Percentiles rank a stretch among this genome's conserved stretches.
Evolutionary conservation across 2,888 invertebrate species (phyloP).

Genomic region (Plebejus melissa): DNA sequence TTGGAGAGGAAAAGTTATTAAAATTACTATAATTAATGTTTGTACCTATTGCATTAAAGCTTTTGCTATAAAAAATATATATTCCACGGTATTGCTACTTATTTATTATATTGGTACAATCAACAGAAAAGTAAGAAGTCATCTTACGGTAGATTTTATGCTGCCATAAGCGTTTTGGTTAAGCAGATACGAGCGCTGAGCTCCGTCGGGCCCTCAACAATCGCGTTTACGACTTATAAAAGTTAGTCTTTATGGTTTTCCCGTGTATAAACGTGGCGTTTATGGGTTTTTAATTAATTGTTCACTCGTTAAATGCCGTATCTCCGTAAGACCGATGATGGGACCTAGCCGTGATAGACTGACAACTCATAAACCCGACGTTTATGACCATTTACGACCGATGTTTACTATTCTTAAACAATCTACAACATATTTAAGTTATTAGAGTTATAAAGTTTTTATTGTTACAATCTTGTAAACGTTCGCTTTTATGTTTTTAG

Average conservation of each 20-base stretch:
- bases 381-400: constrained; percentile 5
- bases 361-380: constrained; percentile 59
- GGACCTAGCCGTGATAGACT: constrained; percentile 59
- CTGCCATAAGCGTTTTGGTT: constrained; percentile 47
- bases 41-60: too few species aligned
- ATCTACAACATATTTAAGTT: constrained; percentile 8
- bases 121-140: constrained; percentile 25
- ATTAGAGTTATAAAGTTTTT: constrained; percentile 6
- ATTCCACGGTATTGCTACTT: neutral
- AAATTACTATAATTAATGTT: too few species aligned
- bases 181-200: constrained; percentile 38
- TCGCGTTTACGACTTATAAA: constrained; percentile 79
- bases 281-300: constrained; percentile 79
- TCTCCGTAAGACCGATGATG: constrained; percentile 60
- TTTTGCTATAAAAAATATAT: neutral
- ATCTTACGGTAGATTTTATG: constrained; percentile 39
- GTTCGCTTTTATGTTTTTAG: constrained; percentile 20
- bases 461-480: neutral
- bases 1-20: too few species aligned
- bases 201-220: constrained; percentile 69
- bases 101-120: neutral
- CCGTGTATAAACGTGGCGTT: constrained; percentile 76
- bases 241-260: constrained; percentile 78
- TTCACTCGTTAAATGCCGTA: constrained; percentile 72
- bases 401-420: neutral